phyloP scores from a whole-genome alignment of 1,140 invertebrate species.

The Ceratosolen solmsi region DNA sequence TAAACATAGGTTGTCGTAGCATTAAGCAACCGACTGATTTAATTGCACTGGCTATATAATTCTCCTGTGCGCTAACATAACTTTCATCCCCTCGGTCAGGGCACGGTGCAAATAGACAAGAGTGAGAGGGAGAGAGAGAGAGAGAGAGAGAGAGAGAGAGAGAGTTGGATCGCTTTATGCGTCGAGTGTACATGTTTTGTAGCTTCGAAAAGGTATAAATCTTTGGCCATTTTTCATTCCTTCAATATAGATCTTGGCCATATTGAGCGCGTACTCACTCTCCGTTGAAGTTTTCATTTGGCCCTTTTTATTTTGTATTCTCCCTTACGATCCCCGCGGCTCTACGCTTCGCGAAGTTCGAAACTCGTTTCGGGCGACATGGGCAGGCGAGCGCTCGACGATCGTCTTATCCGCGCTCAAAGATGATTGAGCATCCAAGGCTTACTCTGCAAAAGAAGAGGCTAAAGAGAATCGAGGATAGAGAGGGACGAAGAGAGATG shows the following conservation, averaged over 20 bases:
- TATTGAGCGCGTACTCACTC: constrained; percentile 36
- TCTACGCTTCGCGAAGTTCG: neutral
- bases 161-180: no score
- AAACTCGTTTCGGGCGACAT: constrained; percentile 42
- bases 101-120: neutral
- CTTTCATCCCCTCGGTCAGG: neutral
- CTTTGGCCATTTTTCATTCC: constrained; percentile 27
- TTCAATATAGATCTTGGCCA: constrained; percentile 47
- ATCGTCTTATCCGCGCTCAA: constrained; percentile 32
- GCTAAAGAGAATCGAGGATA: no score
- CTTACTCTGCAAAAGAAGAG: no score
- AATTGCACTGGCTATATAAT: constrained; percentile 50
- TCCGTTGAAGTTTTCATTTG: constrained; percentile 25
- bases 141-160: no score
- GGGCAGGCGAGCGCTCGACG: neutral
- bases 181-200: neutral
- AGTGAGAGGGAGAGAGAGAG: neutral
- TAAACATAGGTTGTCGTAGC: neutral
- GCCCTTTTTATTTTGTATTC: constrained; percentile 8
- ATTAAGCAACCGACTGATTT: constrained; percentile 55
- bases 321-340: neutral
- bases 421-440: constrained; percentile 36
- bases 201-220: neutral
- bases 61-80: constrained; percentile 14
- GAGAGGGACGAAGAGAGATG: neutral